Evolutionary conservation across 2,113 vertebrate genomes (phyloP).

Genomic region (Chlorodrepanis virens): DNA sequence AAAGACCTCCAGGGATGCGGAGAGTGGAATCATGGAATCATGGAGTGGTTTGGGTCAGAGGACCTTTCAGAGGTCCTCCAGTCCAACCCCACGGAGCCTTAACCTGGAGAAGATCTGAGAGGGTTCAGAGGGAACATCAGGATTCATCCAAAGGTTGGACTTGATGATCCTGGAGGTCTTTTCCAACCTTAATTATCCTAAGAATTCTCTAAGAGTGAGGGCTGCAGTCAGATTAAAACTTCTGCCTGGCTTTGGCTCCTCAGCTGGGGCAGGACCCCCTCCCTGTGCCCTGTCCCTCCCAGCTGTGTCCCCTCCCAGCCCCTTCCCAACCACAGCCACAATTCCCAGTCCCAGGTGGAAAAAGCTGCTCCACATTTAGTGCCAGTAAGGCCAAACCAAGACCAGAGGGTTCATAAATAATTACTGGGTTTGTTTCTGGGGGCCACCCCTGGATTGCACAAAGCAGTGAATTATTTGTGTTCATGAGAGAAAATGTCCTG

Average conservation of each 20-base stretch:
- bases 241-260: neutral
- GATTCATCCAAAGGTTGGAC: neutral
- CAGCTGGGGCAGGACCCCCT: neutral
- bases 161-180: neutral
- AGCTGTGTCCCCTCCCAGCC: neutral
- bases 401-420: neutral
- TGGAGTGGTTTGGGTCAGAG: neutral
- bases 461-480: neutral
- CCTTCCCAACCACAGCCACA: neutral
- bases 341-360: fast-evolving
- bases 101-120: neutral
- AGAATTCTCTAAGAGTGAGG: neutral
- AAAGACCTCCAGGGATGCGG: neutral
- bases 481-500: neutral
- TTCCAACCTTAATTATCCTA: neutral
- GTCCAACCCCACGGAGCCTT: neutral
- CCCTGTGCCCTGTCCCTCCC: fast-evolving
- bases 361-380: fast-evolving
- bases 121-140: neutral
- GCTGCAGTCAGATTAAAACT: neutral
- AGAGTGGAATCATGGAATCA: neutral
- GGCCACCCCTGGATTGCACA: neutral
- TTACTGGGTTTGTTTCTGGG: neutral
- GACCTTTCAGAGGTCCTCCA: neutral
- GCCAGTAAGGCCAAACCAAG: neutral